Evolutionary conservation across 2,888 invertebrate genomes (phyloP).

Genomic region (Rhimphoctona megacephalus): DNA sequence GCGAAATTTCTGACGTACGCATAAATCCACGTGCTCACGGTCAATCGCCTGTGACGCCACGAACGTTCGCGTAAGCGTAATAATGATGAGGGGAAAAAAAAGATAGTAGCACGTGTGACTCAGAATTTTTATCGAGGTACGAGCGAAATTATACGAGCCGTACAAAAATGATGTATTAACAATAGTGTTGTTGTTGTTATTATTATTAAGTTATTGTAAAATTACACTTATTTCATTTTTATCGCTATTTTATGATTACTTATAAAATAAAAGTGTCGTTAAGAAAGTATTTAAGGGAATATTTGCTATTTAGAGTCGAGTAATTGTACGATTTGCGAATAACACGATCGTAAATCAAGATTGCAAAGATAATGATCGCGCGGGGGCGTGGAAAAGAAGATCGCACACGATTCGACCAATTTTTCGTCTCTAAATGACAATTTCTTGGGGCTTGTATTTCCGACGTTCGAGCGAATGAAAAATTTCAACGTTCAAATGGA

Average conservation of each 20-base stretch:
- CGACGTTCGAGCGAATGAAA: neutral
- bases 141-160: neutral
- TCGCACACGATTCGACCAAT: neutral
- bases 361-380: slow-evolving; percentile 34
- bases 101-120: slow-evolving; percentile 2
- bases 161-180: neutral
- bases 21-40: slow-evolving; percentile 14
- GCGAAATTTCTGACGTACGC: neutral
- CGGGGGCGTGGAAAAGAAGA: neutral
- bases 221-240: neutral
- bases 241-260: neutral
- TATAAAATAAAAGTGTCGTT: neutral
- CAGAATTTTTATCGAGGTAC: neutral
- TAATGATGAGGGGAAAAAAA: neutral
- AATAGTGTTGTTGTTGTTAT: neutral
- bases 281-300: neutral
- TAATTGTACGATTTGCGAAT: neutral
- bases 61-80: slow-evolving; percentile 18
- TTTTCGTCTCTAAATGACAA: neutral
- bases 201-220: neutral
- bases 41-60: slow-evolving; percentile 1
- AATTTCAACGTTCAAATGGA: neutral
- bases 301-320: neutral
- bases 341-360: slow-evolving; percentile 55
- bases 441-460: neutral